Evolutionary conservation across 2,113 vertebrate species (phyloP), one percentile per base, ranked within the genome.

Genomic region (Aythya baeri): DNA sequence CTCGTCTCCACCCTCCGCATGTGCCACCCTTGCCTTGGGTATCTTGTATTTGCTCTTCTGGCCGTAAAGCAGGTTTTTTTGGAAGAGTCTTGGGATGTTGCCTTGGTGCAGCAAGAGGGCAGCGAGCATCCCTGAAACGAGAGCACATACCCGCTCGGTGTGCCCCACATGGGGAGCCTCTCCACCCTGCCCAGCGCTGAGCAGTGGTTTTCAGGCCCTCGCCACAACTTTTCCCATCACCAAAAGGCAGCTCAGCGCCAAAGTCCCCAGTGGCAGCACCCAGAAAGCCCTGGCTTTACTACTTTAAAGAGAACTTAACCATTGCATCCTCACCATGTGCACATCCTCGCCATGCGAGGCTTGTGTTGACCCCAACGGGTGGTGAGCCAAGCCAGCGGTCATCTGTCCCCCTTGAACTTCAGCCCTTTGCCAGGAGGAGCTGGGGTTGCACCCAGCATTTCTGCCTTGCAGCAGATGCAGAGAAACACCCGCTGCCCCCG

Each of bases 71-170:
- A 99, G 97, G 90, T 99, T 99, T 94, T 68, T 99, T 96, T 97
- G 97, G 98, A 99, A 99, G 54, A 99, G 91, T 26, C 98, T 97
- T 1, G 99, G 99, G 46, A 99, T 98, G 63, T 98, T 97, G 7
- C 99, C 99, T 73, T 97, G 97, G 90, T 98, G 97, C 21, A 99
- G 81, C 65, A 99, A 89, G 58, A 99, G 83, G 1, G 99, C 99
- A 94, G 99, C 52, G 3, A 93, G 93, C 99, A 99, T 99, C 32
- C 99, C 99, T 99, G 90, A 6, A 94, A 94, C 0, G 15, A 94
- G 73, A 88, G 84, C 8, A 31, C 11, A 3, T 23, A 61, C 1
- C 38, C 13, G 22, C 32, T 32, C 1, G 0, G 0, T 9, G 50
- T 1, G 2, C 72, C 12, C 46, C 46, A 11, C 21, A 13, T 32